A percentile compares a stretch with the other conserved stretches of the same genome.
Conservation (phyloP, 2,113 vertebrate genomes). For the Prunella fulvescens region DNA sequence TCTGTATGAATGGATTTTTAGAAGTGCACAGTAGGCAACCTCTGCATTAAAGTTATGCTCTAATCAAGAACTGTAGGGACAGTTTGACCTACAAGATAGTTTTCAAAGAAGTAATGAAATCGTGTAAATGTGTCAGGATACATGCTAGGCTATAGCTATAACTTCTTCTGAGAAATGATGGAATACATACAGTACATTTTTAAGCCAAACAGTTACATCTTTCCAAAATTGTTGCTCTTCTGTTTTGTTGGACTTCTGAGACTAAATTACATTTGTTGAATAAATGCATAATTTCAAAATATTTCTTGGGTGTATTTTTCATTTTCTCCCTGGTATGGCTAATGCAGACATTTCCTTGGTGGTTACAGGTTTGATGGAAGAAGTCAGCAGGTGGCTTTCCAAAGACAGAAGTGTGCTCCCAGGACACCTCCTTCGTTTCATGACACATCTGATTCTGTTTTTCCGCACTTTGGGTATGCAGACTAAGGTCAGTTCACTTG, state of each 20-base stretch:
- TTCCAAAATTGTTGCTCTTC: neutral
- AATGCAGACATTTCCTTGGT: neutral
- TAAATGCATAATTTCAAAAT: neutral
- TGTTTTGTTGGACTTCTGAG: neutral
- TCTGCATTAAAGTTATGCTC: neutral
- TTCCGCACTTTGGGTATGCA: slow-evolving; percentile 89
- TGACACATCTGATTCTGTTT: slow-evolving; percentile 92
- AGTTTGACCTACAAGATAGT: neutral
- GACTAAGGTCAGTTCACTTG: slow-evolving; percentile 79
- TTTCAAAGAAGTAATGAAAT: neutral
- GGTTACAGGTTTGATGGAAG: slow-evolving; percentile 85
- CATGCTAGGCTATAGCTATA: neutral
- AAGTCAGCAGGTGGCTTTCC: slow-evolving; percentile 89
- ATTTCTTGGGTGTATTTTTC: neutral
- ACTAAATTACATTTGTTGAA: neutral
- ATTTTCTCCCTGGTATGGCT: neutral
- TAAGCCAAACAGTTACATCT: neutral
- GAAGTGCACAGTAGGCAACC: neutral
- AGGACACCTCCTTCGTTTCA: slow-evolving; percentile 89
- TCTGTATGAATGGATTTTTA: neutral
- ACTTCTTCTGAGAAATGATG: neutral
- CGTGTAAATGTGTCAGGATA: neutral
- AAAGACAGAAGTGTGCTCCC: slow-evolving; percentile 80
- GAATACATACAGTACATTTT: neutral
- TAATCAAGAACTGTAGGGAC: neutral